Evolutionary conservation across 2,888 invertebrate genomes (phyloP).

Genomic region (Pandemis heparana): DNA sequence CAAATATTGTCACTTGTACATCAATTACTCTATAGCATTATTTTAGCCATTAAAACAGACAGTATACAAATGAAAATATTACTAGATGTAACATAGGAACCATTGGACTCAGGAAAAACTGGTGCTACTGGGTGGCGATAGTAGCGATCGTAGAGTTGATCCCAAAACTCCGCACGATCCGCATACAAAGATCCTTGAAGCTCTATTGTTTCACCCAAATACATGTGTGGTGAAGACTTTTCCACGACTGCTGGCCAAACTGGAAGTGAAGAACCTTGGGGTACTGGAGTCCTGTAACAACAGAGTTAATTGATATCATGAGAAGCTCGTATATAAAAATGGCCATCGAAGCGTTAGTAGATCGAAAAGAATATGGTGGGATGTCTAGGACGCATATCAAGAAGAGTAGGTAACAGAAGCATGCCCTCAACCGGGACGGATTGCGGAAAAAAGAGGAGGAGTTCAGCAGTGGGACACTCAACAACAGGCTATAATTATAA

Average conservation of each 20-base stretch:
- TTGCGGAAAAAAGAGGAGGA: too few species aligned
- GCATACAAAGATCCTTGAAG: background rate
- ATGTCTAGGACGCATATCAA: too few species aligned
- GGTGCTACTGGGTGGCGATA: constrained; percentile 20
- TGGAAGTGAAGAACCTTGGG: constrained; percentile 11
- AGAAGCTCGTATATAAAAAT: too few species aligned
- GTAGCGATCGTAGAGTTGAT: constrained; percentile 12
- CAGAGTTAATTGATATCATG: background rate
- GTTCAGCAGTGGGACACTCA: too few species aligned
- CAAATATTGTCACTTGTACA: background rate
- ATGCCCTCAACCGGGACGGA: too few species aligned
- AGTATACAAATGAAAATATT: background rate
- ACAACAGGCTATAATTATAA: too few species aligned
- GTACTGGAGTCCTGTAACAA: constrained; percentile 6
- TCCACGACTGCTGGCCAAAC: constrained; percentile 5
- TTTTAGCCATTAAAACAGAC: background rate
- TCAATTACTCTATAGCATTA: too few species aligned
- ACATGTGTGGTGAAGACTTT: constrained; percentile 12
- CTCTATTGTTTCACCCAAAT: constrained; percentile 7
- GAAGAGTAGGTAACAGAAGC: too few species aligned
- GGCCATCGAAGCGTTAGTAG: too few species aligned
- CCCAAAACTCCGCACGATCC: constrained; percentile 18
- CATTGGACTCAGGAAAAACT: constrained; percentile 32
- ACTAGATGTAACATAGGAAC: background rate
- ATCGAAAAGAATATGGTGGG: too few species aligned